Evolutionary conservation across 2,888 invertebrate species (phyloP).

Genomic region (Laothoe populi): DNA sequence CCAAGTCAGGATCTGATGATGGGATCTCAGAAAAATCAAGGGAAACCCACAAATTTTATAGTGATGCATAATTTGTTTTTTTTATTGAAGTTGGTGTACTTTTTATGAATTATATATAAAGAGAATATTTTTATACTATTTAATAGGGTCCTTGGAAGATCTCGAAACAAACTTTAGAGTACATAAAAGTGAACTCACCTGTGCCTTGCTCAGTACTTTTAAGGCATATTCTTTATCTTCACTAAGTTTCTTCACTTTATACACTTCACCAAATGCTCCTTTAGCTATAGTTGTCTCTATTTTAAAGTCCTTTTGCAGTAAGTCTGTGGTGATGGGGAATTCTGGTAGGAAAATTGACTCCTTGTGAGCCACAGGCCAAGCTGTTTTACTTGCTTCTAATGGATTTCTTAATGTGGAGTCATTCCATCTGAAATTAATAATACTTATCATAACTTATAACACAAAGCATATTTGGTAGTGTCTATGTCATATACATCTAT

Average conservation of each 20-base stretch:
- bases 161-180: neutral
- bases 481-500: no score
- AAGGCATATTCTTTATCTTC: conserved; percentile 90
- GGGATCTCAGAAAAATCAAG: no score
- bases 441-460: neutral
- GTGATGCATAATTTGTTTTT: no score
- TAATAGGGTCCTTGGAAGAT: no score
- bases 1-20: no score
- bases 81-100: no score
- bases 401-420: conserved; percentile 86
- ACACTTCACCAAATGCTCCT: conserved; percentile 96
- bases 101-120: no score
- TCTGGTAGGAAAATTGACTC: conserved; percentile 95
- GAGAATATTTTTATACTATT: no score
- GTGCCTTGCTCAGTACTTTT: conserved; percentile 92
- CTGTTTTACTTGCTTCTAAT: conserved; percentile 87
- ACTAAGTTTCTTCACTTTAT: conserved; percentile 89
- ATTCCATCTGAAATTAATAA: conserved; percentile 84
- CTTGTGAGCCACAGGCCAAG: conserved; percentile 92
- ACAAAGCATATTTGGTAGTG: no score
- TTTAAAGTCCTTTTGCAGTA: conserved; percentile 85
- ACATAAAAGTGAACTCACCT: conserved; percentile 70
- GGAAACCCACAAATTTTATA: no score
- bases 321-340: conserved; percentile 89
- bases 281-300: conserved; percentile 91